phyloP scores from a whole-genome alignment of 2,113 vertebrate species.

The Eurypyga helias region DNA sequence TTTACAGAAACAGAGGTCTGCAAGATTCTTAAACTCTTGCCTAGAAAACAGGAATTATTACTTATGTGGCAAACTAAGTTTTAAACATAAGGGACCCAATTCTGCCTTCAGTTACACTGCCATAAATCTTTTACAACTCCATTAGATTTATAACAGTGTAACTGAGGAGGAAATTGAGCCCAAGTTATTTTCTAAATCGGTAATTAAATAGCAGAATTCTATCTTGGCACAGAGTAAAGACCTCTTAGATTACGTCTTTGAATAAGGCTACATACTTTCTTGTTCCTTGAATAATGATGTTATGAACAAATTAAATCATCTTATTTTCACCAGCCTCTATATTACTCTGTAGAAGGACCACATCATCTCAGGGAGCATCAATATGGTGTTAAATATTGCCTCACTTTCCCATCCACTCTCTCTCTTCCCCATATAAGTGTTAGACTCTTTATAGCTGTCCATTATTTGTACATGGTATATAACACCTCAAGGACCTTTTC shows the following conservation, averaged over 20 bases:
- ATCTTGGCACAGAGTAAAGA: constrained; percentile 10
- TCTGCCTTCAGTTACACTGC: constrained; percentile 51
- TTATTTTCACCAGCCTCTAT: constrained; percentile 18
- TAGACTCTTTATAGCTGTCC: neutral
- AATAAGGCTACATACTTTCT: constrained; percentile 34
- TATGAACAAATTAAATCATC: constrained; percentile 23
- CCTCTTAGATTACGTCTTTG: constrained; percentile 39
- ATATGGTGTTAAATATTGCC: neutral
- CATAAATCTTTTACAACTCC: constrained; percentile 56
- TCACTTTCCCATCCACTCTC: neutral
- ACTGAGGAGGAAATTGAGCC: constrained; percentile 47
- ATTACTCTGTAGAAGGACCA: neutral
- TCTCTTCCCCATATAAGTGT: neutral
- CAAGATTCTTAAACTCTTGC: constrained; percentile 59
- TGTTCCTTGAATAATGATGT: constrained; percentile 8
- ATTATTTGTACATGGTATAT: neutral
- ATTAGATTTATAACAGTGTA: constrained; percentile 54
- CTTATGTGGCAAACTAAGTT: constrained; percentile 53
- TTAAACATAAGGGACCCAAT: constrained; percentile 65
- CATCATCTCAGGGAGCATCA: neutral
- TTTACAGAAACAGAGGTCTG: constrained; percentile 53
- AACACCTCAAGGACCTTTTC: neutral
- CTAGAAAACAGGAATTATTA: constrained; percentile 59
- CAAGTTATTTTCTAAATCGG: constrained; percentile 53
- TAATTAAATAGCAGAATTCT: constrained; percentile 65